Conservation (phyloP, 2,888 invertebrate genomes). For the Oscheius sp. region DNA sequence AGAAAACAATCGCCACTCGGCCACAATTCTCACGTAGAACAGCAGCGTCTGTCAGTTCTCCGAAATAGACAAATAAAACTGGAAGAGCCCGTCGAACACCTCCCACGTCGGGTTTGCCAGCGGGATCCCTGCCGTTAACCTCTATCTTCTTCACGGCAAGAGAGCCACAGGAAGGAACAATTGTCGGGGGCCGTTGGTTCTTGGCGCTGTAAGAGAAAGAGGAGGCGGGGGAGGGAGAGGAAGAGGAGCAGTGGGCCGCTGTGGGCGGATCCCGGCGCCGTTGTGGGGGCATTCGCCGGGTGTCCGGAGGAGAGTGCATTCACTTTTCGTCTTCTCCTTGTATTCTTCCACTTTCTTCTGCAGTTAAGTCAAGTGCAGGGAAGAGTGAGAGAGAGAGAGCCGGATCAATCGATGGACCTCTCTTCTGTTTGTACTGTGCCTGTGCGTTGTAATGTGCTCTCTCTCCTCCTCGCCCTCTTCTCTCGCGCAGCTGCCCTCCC, state of each 20-base stretch:
- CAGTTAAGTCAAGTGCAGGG: too few relatives aligned
- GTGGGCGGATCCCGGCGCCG: not conserved
- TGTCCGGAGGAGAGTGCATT: not conserved
- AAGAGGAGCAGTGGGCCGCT: constrained; percentile 4
- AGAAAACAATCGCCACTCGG: not conserved
- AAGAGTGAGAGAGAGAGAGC: not conserved
- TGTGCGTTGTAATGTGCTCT: constrained; percentile 31
- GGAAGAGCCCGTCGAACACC: constrained; percentile 17
- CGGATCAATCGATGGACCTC: constrained; percentile 14
- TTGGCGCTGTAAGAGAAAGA: constrained; percentile 13
- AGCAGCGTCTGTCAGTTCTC: not conserved
- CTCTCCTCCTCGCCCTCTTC: constrained; percentile 2
- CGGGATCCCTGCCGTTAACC: not conserved
- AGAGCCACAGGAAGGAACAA: constrained; percentile 2
- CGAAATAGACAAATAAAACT: not conserved
- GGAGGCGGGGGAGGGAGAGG: constrained; percentile 10
- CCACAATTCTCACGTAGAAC: not conserved
- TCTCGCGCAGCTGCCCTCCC: constrained; percentile 23
- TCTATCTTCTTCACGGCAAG: not conserved
- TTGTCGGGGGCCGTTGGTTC: constrained; percentile 5
- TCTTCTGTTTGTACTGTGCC: constrained; percentile 30
- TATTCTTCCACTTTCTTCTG: not conserved
- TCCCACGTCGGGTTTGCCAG: constrained; percentile 4
- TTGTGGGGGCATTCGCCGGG: not conserved
- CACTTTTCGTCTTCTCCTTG: not conserved